phyloP scores from a whole-genome alignment of 2,888 invertebrate genomes.

The Netelia fuscicornis region DNA sequence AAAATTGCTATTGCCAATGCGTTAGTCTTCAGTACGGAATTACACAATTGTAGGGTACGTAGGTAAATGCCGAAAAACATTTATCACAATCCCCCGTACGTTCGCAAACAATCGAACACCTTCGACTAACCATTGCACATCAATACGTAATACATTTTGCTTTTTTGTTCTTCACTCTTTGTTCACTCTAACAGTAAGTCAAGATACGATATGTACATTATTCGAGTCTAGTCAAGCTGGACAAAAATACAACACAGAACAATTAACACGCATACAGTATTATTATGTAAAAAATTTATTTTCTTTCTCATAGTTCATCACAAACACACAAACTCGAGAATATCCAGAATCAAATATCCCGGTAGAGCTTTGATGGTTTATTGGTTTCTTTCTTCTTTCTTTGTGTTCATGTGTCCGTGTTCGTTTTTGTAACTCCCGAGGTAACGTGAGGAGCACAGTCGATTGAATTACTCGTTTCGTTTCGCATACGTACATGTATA shows the following conservation, averaged over 20 bases:
- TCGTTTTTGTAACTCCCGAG: slow-evolving; percentile 41
- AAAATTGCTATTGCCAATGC: slow-evolving; percentile 26
- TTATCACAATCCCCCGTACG: slow-evolving; percentile 18
- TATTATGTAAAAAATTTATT: slow-evolving; percentile 13
- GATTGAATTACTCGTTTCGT: slow-evolving; percentile 31
- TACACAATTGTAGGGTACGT: slow-evolving; percentile 30
- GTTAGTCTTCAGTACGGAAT: slow-evolving; percentile 27
- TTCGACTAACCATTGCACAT: slow-evolving; percentile 33
- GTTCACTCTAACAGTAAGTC: slow-evolving; percentile 20
- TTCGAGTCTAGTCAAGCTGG: slow-evolving; percentile 18
- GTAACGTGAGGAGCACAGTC: slow-evolving; percentile 55
- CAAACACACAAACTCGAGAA: slow-evolving; percentile 7
- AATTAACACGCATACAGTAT: slow-evolving; percentile 54
- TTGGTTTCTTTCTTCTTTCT: slow-evolving; percentile 40
- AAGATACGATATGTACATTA: slow-evolving; percentile 46
- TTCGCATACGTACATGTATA: not conserved
- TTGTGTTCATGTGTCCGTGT: slow-evolving; percentile 54
- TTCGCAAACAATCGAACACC: slow-evolving; percentile 33
- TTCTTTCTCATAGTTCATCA: slow-evolving; percentile 27
- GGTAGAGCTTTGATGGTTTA: slow-evolving; percentile 51
- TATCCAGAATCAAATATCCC: slow-evolving; percentile 54
- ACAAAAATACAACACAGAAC: slow-evolving; percentile 52
- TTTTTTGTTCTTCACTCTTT: slow-evolving; percentile 22
- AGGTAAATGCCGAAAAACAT: slow-evolving; percentile 56
- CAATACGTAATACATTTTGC: slow-evolving; percentile 8